A percentile compares a stretch with the other conserved stretches of the same genome.
These are phyloP conservation scores for Eupeodes latifasciatus DNA, from an alignment of 2,888 invertebrate genomes.

Conservation along the genomic window DNA sequence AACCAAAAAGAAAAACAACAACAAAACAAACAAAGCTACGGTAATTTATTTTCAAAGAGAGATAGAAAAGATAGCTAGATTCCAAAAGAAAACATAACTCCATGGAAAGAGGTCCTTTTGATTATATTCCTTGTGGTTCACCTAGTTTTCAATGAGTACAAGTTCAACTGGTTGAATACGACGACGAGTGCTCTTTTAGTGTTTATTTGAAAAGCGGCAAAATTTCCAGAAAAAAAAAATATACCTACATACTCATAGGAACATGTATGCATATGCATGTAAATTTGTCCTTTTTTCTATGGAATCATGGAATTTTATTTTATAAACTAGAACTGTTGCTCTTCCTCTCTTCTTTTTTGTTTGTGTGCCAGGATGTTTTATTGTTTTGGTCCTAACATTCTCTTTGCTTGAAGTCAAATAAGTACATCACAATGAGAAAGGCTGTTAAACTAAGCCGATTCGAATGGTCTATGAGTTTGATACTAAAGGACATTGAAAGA, in stretches of 20 bases:
- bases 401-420: not conserved
- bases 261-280: not conserved
- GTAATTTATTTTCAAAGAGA: constrained; percentile 35
- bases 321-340: constrained; percentile 29
- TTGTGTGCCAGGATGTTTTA: not conserved
- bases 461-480: not conserved
- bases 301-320: not conserved
- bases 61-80: not conserved
- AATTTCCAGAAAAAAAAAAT: constrained; percentile 21
- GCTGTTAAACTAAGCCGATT: not conserved
- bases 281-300: not conserved
- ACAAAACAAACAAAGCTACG: not conserved
- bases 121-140: constrained; percentile 58
- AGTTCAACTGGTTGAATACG: constrained; percentile 69
- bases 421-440: not conserved
- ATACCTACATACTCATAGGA: too few species aligned
- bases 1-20: not conserved
- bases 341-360: not conserved
- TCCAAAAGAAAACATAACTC: not conserved
- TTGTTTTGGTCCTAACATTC: not conserved
- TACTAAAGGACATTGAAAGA: constrained; percentile 15
- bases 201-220: constrained; percentile 34
- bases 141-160: constrained; percentile 72
- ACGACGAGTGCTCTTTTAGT: constrained; percentile 41
- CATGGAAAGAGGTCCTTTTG: constrained; percentile 41